Conservation (phyloP, 2,888 invertebrate species). For the Camponotus fellah region DNA sequence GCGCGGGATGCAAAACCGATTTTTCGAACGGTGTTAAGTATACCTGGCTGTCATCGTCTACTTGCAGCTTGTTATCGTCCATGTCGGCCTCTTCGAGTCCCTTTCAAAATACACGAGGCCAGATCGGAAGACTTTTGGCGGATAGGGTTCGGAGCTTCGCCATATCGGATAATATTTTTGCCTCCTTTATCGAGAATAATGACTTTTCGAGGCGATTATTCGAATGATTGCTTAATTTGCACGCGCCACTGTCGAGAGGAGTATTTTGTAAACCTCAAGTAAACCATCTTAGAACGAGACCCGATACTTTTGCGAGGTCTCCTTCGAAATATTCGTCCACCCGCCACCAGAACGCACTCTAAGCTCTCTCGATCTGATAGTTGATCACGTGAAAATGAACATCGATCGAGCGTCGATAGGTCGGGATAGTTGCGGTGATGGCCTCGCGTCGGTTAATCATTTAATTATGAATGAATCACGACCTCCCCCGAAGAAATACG, state of each 20-base stretch:
- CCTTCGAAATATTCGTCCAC: not conserved
- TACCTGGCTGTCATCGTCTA: constrained; percentile 71
- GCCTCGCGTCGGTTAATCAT: constrained; percentile 58
- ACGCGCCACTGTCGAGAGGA: not conserved
- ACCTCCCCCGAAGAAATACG: constrained; percentile 13
- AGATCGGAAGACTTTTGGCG: constrained; percentile 32
- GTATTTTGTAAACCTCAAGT: not conserved
- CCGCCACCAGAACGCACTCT: not conserved
- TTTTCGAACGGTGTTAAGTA: constrained; percentile 38
- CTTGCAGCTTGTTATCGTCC: constrained; percentile 59
- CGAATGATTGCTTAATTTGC: not conserved
- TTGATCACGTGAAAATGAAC: constrained; percentile 42
- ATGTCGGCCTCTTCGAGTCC: constrained; percentile 37
- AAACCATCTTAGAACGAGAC: not conserved
- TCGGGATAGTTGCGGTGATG: constrained; percentile 27
- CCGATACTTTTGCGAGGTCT: not conserved
- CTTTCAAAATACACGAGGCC: not conserved
- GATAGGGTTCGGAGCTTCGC: not conserved
- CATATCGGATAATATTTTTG: constrained; percentile 4
- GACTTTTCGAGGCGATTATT: not conserved
- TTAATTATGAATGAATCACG: constrained; percentile 71
- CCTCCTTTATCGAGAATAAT: not conserved
- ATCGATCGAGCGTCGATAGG: constrained; percentile 66
- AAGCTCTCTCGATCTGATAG: constrained; percentile 16
- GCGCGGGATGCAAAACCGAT: constrained; percentile 53